phyloP scores from a whole-genome alignment of 1,140 invertebrate genomes.

The Papilio helenus region DNA sequence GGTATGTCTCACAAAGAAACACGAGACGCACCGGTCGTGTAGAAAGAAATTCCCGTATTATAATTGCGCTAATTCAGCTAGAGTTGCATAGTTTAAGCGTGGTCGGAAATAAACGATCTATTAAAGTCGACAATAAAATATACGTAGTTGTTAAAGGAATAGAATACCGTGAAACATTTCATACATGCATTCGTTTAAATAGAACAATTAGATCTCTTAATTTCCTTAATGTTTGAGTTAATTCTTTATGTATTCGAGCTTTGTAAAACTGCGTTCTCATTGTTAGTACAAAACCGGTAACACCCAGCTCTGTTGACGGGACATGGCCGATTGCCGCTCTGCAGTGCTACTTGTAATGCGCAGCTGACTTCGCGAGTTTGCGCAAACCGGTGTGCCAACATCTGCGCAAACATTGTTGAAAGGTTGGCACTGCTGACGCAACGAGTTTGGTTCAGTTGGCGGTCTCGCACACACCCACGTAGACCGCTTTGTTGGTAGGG shows the following conservation, averaged over 20 bases:
- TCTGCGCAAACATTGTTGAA: conserved; percentile 23
- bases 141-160: not conserved
- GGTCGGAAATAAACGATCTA: conserved; percentile 29
- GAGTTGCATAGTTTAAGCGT: conserved; percentile 25
- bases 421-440: conserved; percentile 6
- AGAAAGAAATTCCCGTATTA: conserved; percentile 17
- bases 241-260: conserved; percentile 14
- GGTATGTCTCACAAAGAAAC: not conserved
- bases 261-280: conserved; percentile 17
- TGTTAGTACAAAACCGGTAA: conserved; percentile 24
- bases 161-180: not conserved
- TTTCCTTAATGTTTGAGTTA: not conserved
- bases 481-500: conserved; percentile 13
- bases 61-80: conserved; percentile 23
- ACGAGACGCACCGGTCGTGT: not conserved
- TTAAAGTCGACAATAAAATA: conserved; percentile 29
- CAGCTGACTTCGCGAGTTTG: conserved; percentile 30
- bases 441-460: conserved; percentile 31
- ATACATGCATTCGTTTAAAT: not conserved
- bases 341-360: conserved; percentile 23
- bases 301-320: conserved; percentile 15
- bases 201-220: not conserved
- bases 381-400: conserved; percentile 35
- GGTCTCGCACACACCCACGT: conserved; percentile 22
- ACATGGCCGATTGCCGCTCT: conserved; percentile 17